Conservation (phyloP, 2,888 invertebrate species). For the Coleophora deauratella region DNA sequence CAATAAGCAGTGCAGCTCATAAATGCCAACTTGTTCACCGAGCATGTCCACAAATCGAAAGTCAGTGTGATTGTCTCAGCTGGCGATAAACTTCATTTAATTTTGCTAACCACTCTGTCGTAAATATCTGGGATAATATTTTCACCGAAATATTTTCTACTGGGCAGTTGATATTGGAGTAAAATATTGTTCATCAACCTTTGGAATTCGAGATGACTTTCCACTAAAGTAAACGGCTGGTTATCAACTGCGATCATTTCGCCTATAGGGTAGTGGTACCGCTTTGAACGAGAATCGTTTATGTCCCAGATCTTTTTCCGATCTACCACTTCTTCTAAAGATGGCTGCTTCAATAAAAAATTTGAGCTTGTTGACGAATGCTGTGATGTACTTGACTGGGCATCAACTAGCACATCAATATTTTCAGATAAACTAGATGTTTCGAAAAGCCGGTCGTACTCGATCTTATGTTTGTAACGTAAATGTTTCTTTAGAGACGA, state of each 20-base stretch:
- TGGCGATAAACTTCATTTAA: constrained; percentile 17
- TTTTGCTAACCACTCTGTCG: constrained; percentile 18
- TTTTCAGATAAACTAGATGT: no score
- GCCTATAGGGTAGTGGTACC: constrained; percentile 27
- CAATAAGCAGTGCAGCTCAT: constrained; percentile 16
- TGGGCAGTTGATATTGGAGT: constrained; percentile 21
- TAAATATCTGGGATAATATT: constrained; percentile 17
- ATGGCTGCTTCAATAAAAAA: background rate
- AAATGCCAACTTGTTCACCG: constrained; percentile 18
- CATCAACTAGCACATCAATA: no score
- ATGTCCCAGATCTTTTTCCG: constrained; percentile 2
- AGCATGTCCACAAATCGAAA: constrained; percentile 23
- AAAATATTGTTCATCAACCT: constrained; percentile 22
- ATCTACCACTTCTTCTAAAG: background rate
- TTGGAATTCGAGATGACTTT: constrained; percentile 21
- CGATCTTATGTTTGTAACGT: no score
- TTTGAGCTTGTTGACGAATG: no score
- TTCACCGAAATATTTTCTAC: constrained; percentile 16
- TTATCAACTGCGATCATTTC: constrained; percentile 34
- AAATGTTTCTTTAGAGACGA: no score
- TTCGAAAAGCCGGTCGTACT: no score
- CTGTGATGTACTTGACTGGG: no score
- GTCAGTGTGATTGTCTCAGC: constrained; percentile 20
- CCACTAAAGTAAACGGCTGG: constrained; percentile 25
- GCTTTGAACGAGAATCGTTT: constrained; percentile 22